These are phyloP conservation scores for Pterocles orientalis DNA, from an alignment of 2,113 vertebrate genomes.

Conservation along the genomic window DNA sequence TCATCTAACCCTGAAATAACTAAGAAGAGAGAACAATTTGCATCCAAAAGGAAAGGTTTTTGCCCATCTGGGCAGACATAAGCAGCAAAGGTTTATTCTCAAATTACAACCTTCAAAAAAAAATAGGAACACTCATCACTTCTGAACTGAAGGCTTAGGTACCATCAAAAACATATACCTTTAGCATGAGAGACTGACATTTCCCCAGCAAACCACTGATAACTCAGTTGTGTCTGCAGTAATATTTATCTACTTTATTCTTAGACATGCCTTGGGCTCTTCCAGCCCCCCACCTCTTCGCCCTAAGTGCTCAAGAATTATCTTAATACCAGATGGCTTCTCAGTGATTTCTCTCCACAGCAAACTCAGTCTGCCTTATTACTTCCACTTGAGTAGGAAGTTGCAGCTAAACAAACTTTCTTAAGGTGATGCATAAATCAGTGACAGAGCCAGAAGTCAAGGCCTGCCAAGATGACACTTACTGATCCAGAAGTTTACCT, in stretches of 20 bases:
- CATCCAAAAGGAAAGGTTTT: not conserved
- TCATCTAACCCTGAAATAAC: not conserved
- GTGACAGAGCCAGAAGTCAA: not conserved
- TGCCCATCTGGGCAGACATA: not conserved
- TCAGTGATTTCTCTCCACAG: not conserved
- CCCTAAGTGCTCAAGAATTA: constrained; percentile 14
- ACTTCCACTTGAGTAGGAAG: constrained; percentile 41
- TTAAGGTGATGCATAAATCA: constrained; percentile 26
- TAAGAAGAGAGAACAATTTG: not conserved
- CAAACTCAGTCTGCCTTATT: constrained; percentile 19
- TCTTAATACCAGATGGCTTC: not conserved
- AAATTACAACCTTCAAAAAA: not conserved
- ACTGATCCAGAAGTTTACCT: constrained; percentile 28
- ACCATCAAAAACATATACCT: not conserved
- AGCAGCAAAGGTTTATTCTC: not conserved
- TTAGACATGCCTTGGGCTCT: not conserved
- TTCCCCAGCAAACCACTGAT: not conserved
- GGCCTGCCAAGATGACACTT: not conserved
- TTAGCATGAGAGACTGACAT: not conserved
- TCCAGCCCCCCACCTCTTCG: not conserved
- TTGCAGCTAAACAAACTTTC: constrained; percentile 27
- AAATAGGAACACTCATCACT: not conserved
- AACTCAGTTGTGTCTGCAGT: not conserved
- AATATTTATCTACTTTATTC: constrained; percentile 4
- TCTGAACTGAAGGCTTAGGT: not conserved